A percentile compares a stretch with the other conserved stretches of the same genome.
Evolutionary conservation across 2,797 vertebrate genomes (phyloP).

Genomic region (Mallotus villosus): DNA sequence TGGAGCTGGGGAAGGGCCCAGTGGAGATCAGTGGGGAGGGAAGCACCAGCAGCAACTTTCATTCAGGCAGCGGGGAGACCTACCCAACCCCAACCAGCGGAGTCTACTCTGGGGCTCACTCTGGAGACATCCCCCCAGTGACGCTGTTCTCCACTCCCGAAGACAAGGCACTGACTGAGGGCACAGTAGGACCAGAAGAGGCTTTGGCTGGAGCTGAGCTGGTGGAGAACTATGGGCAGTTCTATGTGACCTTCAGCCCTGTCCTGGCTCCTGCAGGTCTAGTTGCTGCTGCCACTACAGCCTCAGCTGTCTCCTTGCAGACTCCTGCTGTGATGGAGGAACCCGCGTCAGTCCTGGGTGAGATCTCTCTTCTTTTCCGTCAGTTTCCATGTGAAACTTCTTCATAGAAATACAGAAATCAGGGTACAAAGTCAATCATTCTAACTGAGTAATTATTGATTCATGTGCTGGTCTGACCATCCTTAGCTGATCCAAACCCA

Average conservation of each 20-base stretch:
- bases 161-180: slow-evolving; percentile 58
- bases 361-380: slow-evolving; percentile 2
- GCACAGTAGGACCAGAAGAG: slow-evolving; percentile 58
- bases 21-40: slow-evolving; percentile 66
- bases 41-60: slow-evolving; percentile 51
- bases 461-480: neutral
- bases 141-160: slow-evolving; percentile 59
- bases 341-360: slow-evolving; percentile 69
- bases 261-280: slow-evolving; percentile 41
- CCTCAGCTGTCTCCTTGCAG: slow-evolving; percentile 32
- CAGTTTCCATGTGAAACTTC: neutral
- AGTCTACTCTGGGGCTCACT: slow-evolving; percentile 59
- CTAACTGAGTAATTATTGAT: neutral
- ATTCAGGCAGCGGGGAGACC: slow-evolving; percentile 57
- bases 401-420: neutral
- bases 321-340: slow-evolving; percentile 35
- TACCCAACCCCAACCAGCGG: slow-evolving; percentile 45
- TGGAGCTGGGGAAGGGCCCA: slow-evolving; percentile 76
- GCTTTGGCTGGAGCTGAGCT: slow-evolving; percentile 49
- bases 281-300: slow-evolving; percentile 40
- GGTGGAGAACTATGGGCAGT: slow-evolving; percentile 48
- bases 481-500: slow-evolving; percentile 53
- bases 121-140: slow-evolving; percentile 50
- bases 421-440: no score
- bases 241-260: slow-evolving; percentile 32